Evolutionary conservation across 1,140 invertebrate species (phyloP), one percentile per base, ranked within the genome.

Genomic region (Cephus cinctus): DNA sequence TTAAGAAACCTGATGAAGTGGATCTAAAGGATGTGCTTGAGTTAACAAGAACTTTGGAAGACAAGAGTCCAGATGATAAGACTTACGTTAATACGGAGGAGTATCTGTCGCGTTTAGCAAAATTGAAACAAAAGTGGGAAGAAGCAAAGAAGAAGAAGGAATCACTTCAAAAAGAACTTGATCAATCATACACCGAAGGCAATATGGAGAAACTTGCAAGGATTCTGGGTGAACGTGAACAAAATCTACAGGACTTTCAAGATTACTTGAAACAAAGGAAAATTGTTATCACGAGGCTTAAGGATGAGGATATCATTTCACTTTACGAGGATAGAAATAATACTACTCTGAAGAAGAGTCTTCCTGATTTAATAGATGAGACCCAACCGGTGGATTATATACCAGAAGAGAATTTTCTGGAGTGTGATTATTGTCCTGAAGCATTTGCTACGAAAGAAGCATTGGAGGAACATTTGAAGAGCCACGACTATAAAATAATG

Each of bases 401-500:
- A 34, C 47, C 38, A 4, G 53, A 61, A 2, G 61, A 62, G 19
- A 32, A 59, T 23, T 61, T 47, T 16, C 47, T 71, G 1, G 69
- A 75, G 9, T 77, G 75, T 36, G 73, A 77, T 39, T 77, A 76
- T 49, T 77, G 75, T 41, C 50, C 65, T 8, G 46, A 65, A 14
- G 62, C 57, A 9, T 77, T 72, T 47, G 32, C 57, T 1, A 52
- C 49, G 4, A 59, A 59, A 12, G 75, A 76, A 4, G 43, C 62
- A 1, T 50, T 71, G 0, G 67, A 69, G 3, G 73, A 73, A 27
- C 75, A 77, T 30, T 25, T 70, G 0, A 77, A 71, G 25, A 42
- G 14, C 8, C 75, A 77, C 9, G 75, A 77, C 23, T 69, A 65
- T 11, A 74, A 69, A 45, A 65, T 77, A 3, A 54, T 66, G 31